Percentiles rank a stretch among this genome's conserved stretches.
phyloP scores from a whole-genome alignment of 2,888 invertebrate species.

The Trissolcus brochymenae region DNA sequence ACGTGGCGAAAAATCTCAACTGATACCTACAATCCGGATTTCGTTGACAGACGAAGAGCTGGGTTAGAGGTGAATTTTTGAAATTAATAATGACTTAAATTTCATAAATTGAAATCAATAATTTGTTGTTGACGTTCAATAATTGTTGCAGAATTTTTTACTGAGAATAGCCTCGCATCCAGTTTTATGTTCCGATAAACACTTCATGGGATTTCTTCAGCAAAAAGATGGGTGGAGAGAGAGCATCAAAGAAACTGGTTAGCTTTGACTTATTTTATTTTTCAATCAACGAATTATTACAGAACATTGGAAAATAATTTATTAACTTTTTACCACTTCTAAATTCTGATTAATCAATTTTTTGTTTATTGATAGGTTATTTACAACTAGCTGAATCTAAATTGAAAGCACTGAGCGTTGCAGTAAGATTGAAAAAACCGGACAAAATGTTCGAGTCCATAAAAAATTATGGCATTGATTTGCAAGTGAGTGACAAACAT shows the following conservation, averaged over 20 bases:
- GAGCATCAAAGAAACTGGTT: constrained; percentile 85
- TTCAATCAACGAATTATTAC: not conserved
- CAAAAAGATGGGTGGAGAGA: constrained; percentile 89
- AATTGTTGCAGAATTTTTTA: constrained; percentile 81
- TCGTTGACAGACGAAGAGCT: constrained; percentile 88
- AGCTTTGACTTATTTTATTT: not conserved
- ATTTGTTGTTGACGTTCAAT: not conserved
- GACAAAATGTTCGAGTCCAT: constrained; percentile 85
- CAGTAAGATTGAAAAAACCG: constrained; percentile 84
- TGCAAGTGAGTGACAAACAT: constrained; percentile 79
- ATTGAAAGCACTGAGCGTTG: constrained; percentile 84
- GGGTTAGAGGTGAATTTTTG: constrained; percentile 80
- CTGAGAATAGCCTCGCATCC: constrained; percentile 87
- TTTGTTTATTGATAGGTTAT: constrained; percentile 79
- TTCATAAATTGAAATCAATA: not conserved
- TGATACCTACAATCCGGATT: constrained; percentile 90
- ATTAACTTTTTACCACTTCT: no score
- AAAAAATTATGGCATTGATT: constrained; percentile 85
- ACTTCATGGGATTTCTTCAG: constrained; percentile 87
- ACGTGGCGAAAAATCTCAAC: constrained; percentile 87
- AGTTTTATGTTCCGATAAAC: constrained; percentile 83
- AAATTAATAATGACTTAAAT: not conserved
- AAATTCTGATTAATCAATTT: not conserved
- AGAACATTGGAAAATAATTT: not conserved
- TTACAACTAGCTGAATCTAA: constrained; percentile 87